Conservation (phyloP, 2,113 vertebrate species). For the Puma concolor region DNA sequence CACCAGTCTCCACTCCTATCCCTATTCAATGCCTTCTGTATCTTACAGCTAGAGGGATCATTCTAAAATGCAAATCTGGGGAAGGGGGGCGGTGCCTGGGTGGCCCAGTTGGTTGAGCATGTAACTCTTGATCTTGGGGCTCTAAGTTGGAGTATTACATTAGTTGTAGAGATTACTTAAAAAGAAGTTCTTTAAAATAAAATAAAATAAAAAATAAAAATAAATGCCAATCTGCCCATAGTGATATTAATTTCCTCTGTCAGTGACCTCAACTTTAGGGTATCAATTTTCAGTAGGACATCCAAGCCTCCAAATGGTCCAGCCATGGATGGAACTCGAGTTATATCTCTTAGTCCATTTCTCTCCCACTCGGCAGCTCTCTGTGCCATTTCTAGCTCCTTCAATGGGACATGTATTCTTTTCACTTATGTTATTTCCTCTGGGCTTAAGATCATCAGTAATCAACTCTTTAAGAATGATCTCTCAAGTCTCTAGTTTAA, state of each 20-base stretch:
- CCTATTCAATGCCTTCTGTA: background rate
- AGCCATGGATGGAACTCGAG: background rate
- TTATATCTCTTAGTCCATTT: background rate
- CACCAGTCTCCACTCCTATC: background rate
- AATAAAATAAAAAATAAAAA: no score
- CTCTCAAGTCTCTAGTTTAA: background rate
- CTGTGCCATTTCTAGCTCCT: background rate
- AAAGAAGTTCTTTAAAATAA: no score
- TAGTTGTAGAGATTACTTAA: no score
- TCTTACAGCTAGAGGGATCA: background rate
- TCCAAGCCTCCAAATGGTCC: no score
- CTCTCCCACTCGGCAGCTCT: background rate
- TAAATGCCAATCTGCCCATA: background rate
- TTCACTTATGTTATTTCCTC: background rate
- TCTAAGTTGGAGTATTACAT: no score
- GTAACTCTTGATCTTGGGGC: no score
- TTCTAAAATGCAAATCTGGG: background rate
- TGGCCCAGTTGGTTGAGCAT: no score
- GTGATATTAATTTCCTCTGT: background rate
- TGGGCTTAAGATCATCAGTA: background rate
- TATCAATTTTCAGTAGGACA: background rate
- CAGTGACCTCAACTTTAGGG: background rate
- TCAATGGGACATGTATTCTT: background rate
- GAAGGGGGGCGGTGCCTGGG: no score
- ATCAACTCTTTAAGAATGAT: background rate